Evolutionary conservation across 2,113 vertebrate genomes (phyloP).

Genomic region (Antechinus stuartii): DNA sequence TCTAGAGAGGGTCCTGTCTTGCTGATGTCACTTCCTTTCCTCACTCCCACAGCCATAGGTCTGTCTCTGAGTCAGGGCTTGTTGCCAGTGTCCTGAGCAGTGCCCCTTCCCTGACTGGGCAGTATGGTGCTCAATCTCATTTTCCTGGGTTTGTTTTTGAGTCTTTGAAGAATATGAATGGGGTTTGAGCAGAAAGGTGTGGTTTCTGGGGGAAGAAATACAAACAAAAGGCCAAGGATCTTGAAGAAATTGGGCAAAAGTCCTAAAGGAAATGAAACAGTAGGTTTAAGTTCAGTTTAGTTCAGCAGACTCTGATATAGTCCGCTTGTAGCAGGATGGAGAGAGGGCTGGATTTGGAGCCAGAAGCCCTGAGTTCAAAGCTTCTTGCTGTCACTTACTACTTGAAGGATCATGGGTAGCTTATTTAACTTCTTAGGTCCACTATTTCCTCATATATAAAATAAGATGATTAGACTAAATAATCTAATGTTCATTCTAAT

Average conservation of each 20-base stretch:
- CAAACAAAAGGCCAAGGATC: background rate
- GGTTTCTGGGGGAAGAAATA: slow-evolving; percentile 2
- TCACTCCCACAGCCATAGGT: background rate
- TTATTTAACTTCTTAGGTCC: background rate
- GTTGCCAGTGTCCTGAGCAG: background rate
- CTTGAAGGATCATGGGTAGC: background rate
- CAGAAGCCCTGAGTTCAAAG: background rate
- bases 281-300: background rate
- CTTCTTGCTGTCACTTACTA: background rate
- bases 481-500: background rate
- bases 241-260: background rate
- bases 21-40: background rate
- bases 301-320: background rate
- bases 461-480: background rate
- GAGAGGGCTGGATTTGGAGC: background rate
- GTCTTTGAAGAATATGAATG: background rate
- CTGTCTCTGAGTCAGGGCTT: background rate
- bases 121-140: background rate
- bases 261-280: background rate
- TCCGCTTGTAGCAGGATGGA: background rate
- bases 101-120: background rate
- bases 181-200: background rate
- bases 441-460: background rate
- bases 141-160: slow-evolving; percentile 4
- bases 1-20: background rate